These are phyloP conservation scores for Promerops cafer DNA, from an alignment of 2,113 vertebrate genomes.

Conservation along the genomic window DNA sequence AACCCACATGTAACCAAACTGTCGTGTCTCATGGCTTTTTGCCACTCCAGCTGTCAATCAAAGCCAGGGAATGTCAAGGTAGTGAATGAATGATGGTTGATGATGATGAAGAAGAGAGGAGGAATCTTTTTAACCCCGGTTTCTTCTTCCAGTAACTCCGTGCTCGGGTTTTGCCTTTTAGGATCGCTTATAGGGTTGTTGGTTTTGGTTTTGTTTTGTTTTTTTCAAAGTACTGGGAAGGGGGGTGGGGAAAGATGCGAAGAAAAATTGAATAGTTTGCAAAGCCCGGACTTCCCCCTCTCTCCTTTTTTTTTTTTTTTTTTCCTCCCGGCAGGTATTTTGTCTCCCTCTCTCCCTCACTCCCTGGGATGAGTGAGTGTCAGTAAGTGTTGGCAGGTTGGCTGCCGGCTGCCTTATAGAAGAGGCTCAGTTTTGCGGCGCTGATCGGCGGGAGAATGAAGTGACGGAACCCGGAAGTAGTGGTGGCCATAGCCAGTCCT, in stretches of 20 bases:
- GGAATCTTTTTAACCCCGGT: constrained; percentile 94
- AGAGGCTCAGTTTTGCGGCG: constrained; percentile 91
- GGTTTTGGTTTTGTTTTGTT: background rate
- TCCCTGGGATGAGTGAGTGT: constrained; percentile 96
- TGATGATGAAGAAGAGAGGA: constrained; percentile 96
- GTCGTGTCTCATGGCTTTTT: constrained; percentile 99
- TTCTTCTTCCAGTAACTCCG: constrained; percentile 85
- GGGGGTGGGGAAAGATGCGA: constrained; percentile 68
- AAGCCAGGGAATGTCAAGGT: constrained; percentile 99
- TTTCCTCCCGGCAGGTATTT: constrained; percentile 77
- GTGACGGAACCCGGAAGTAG: constrained; percentile 99
- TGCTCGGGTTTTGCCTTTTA: constrained; percentile 85
- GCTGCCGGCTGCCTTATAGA: constrained; percentile 97
- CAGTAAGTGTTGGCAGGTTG: constrained; percentile 98
- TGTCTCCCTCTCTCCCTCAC: constrained; percentile 83
- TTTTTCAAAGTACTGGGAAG: constrained; percentile 68
- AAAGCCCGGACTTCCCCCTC: constrained; percentile 80
- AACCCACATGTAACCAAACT: constrained; percentile 99
- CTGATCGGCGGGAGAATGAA: constrained; percentile 98
- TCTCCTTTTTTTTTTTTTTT: constrained; percentile 51
- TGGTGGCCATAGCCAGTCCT: constrained; percentile 95
- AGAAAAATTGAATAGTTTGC: constrained; percentile 83
- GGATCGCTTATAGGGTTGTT: constrained; percentile 77
- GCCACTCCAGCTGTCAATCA: constrained; percentile 99
- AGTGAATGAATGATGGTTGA: constrained; percentile 99